phyloP scores from a whole-genome alignment of 1,140 invertebrate species.

The Campoletis sonorensis region DNA sequence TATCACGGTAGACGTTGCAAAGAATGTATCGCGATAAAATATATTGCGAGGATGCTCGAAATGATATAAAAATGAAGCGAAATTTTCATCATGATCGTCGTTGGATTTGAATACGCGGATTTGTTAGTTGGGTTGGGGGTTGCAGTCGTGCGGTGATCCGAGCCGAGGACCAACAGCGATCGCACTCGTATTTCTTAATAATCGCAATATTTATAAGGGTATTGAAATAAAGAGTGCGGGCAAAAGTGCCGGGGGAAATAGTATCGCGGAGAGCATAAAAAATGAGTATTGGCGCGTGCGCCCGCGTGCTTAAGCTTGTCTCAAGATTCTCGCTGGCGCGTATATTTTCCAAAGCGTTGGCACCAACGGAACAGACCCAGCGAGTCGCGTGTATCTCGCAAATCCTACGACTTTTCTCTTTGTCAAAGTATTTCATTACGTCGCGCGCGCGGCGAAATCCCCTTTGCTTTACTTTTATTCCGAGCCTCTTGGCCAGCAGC shows the following conservation, averaged over 20 bases:
- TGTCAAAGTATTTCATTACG: conserved; percentile 44
- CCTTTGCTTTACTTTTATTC: not conserved
- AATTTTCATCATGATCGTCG: too few species aligned
- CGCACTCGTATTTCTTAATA: conserved; percentile 39
- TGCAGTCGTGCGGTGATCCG: too few species aligned
- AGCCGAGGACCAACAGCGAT: too few species aligned
- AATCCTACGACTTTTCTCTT: conserved; percentile 32
- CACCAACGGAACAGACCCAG: not conserved
- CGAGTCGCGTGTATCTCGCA: not conserved
- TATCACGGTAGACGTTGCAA: too few species aligned
- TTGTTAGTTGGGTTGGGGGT: too few species aligned
- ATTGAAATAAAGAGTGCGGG: conserved; percentile 39
- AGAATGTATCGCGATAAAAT: too few species aligned
- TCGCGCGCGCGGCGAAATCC: not conserved
- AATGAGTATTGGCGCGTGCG: too few species aligned
- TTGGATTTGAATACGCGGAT: too few species aligned
- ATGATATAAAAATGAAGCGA: too few species aligned
- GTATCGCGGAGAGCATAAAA: not conserved
- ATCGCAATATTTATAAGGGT: conserved; percentile 45
- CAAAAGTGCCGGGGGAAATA: not conserved
- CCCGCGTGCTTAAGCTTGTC: not conserved
- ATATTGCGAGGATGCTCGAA: too few species aligned
- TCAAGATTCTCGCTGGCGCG: too few species aligned
- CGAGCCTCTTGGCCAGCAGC: not conserved
- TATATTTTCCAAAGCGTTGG: too few species aligned